phyloP scores from a whole-genome alignment of 92 coral and sea anemone genomes.

The Actinostola sp. region DNA sequence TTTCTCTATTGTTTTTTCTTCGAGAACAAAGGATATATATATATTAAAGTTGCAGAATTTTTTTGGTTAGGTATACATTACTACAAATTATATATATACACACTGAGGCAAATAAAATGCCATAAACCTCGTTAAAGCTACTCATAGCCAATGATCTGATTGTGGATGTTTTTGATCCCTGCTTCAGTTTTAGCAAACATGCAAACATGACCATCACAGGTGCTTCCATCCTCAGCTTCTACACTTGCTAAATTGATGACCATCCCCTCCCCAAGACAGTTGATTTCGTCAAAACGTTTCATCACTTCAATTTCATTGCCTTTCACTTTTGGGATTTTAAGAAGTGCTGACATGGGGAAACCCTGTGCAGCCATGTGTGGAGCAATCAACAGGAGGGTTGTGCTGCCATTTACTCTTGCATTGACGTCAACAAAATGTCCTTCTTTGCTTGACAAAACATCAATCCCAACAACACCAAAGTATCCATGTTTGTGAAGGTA shows the following conservation, averaged over 20 bases:
- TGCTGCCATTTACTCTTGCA: conserved; percentile 65
- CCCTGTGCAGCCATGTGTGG: conserved; percentile 76
- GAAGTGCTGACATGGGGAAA: conserved; percentile 46
- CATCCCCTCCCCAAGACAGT: conserved; percentile 16
- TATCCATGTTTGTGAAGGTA: conserved; percentile 77
- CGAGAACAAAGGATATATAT: too few species aligned
- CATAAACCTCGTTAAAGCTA: neutral
- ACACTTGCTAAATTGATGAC: conserved; percentile 29
- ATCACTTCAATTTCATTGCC: conserved; percentile 7
- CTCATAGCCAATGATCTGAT: neutral
- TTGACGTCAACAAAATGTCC: conserved; percentile 78
- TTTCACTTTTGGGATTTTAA: conserved; percentile 17
- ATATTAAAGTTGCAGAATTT: too few species aligned
- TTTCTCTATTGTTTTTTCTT: too few species aligned
- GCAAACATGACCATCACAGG: conserved; percentile 21
- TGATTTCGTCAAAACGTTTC: conserved; percentile 14
- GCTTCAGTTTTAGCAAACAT: conserved; percentile 16
- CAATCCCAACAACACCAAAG: conserved; percentile 77
- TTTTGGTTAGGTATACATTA: too few species aligned
- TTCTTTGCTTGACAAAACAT: conserved; percentile 62
- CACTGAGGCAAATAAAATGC: too few species aligned
- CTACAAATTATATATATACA: too few species aligned
- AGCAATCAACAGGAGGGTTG: conserved; percentile 66
- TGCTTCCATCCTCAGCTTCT: conserved; percentile 4
- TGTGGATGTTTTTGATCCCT: conserved; percentile 2